These are phyloP conservation scores for Cryptoprocta ferox DNA, from an alignment of 2,797 vertebrate genomes.

Conservation along the genomic window DNA sequence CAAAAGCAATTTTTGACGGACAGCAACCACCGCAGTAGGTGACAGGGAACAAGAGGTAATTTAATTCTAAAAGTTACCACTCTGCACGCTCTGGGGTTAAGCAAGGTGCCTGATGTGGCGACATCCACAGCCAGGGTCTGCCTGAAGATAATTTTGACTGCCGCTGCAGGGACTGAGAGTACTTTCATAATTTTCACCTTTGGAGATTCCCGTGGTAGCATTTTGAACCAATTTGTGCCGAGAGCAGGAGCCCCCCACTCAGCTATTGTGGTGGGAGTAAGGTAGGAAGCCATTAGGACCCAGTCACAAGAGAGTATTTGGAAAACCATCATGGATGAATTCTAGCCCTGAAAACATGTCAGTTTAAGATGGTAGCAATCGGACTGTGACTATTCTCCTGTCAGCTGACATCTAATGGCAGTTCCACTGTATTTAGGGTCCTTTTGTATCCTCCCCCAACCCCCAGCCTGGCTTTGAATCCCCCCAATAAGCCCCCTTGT, in stretches of 20 bases:
- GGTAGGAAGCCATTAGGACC: neutral
- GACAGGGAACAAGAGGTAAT: neutral
- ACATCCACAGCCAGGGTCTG: neutral
- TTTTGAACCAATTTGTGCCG: constrained; percentile 40
- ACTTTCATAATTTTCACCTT: neutral
- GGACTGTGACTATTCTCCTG: neutral
- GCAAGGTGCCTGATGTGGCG: neutral
- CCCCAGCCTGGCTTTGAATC: neutral
- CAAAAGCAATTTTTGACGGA: constrained; percentile 22
- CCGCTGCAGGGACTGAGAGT: neutral
- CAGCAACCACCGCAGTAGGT: neutral
- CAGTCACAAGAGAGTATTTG: neutral
- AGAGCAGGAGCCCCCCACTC: constrained; percentile 16
- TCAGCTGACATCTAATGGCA: neutral
- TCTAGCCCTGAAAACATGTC: neutral
- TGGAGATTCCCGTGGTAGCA: neutral
- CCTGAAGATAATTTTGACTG: neutral
- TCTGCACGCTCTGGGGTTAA: neutral
- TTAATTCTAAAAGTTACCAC: constrained; percentile 67
- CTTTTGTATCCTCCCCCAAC: neutral
- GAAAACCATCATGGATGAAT: neutral
- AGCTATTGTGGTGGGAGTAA: neutral
- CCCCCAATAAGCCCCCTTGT: neutral
- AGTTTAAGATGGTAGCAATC: neutral
- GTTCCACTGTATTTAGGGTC: neutral